Base-by-base conservation (phyloP, 2,888 invertebrate species). In the Agelastica alni region DNA sequence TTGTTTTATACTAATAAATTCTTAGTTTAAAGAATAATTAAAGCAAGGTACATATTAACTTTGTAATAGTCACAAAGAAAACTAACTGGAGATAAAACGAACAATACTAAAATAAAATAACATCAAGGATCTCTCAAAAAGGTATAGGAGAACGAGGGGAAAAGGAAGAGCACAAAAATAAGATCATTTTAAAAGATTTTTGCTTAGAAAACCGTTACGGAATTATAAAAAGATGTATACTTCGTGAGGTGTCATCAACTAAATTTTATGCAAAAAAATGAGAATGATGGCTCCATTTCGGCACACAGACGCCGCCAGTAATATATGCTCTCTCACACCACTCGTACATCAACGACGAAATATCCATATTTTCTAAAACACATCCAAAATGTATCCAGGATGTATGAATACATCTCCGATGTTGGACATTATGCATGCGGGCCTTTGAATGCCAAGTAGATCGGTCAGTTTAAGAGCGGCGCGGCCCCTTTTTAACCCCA, bases 351-450 rank as follows among this genome's bases (percentile, higher is more conserved):
- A 61, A 32, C 46, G 17, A 44, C 45, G 54, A 51, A 53, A 55
- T 58, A 56, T 56, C 54, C 54, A 56, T 56, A 58, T 58, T 58
- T 56, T 58, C 54, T 37, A 20, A 44, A 43, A 51, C 39, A 18
- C 31, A 46, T 47, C 37, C 37, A 32, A 36, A 51, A 51, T 56
- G 34, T 53, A 56, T 52, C 47, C 43, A 47, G 59, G 53, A 59
- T 57, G 55, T 61, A 61, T 61, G 61, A 61, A 61, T 61, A 58
- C 53, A 59, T 59, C 55, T 54, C 49, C 30, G 26, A 30, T 2
- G 47, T 22, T 37, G 54, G 55, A 48, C 59, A 61, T 56, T 61
- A 59, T 61, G 59, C 56, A 61, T 61, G 55, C 55, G 53, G 53
- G 53, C 45, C 49, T 55, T 43, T 56, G 47, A 57, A 57, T 57